Evolutionary conservation across 2,797 vertebrate genomes (phyloP), one percentile per base, ranked within the genome.

Genomic region (Catharus ustulatus): DNA sequence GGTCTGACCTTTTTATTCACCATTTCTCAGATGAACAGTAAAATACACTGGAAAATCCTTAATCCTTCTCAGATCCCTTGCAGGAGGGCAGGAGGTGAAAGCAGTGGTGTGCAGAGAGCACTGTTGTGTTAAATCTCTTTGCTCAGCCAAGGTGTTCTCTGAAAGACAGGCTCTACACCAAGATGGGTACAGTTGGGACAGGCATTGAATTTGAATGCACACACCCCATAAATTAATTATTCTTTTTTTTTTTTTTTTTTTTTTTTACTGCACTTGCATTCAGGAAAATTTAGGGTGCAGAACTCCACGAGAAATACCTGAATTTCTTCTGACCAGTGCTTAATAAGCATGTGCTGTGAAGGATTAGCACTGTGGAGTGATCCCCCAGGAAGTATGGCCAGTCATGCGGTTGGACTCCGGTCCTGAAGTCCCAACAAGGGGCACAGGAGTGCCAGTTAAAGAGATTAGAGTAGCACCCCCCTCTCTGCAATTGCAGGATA

Each of bases 341-440:
- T 74, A 93, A 62, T 22, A 69, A 90, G 49, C 45, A 3, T 63
- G 77, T 76, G 76, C 38, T 87, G 49, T 72, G 91, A 49, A 51
- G 68, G 94, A 97, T 97, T 97, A 97, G 77, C 40, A 13, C 24
- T 30, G 34, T 6, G 5, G 74, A 93, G 89, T 4, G 29, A 93
- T 89, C 89, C 67, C 84, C 38, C n/a, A 51, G 66, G 94, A 82
- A 82, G 55, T 45, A 48, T 78, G 80, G 88, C 81, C 13, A 11
- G 89, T 97, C 96, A 97, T 93, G 96, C 55, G 96, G 80, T 69
- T 92, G 80, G 66, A 89, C 74, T 94, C 82, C 0, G 0, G 62
- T 78, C 52, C 27, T 34, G 16, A 84, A 46, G n/a, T 86, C 66
- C 94, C 90, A 94, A 67, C 16, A 73, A 75, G 66, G 49, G 64